Evolutionary conservation across 2,888 invertebrate species (phyloP), one percentile per base, ranked within the genome.

Genomic region (Sesamia inferens): DNA sequence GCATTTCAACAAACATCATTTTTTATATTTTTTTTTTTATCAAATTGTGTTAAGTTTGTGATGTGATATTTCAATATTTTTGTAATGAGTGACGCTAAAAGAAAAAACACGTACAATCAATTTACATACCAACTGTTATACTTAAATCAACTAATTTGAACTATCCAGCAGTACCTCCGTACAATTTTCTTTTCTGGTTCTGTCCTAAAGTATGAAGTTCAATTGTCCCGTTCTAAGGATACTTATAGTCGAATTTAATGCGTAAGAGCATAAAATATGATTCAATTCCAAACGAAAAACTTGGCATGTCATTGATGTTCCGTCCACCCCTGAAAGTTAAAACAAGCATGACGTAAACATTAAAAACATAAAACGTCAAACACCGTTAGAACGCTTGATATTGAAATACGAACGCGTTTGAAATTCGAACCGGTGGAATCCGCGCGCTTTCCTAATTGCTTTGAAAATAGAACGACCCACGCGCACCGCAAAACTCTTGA

Each of bases 361-460:
- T 54, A 58, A 72, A 75, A 76, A 74, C 51, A 70, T 72, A 71
- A 57, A 67, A 68, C 47, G 65, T 57, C 72, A 76, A 75, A 64
- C 64, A 75, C 63, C 72, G 72, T 71, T 64, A 22, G 54, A 84
- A 70, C 71, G 76, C 71, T 74, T 74, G 76, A 83, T 85, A 85
- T 85, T 83, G 81, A 87, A 85, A 85, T 83, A 79, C 82, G 79
- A 83, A 81, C 81, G 71, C 90, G 89, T 93, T 93, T 93, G 95
- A 93, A 92, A 95, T 89, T 58, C 72, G 92, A 95, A 84, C 83
- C 88, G 82, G 82, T 85, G 84, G 88, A 90, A 90, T 90, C 88
- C 78, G 87, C 85, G 89, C 88, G 90, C 90, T 92, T 93, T 90
- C 89, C 90, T 95, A 94, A 95, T 95, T 94, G 94, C 93, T 90